Conservation (phyloP, 2,797 vertebrate species). For the Echeneis naucrates region DNA sequence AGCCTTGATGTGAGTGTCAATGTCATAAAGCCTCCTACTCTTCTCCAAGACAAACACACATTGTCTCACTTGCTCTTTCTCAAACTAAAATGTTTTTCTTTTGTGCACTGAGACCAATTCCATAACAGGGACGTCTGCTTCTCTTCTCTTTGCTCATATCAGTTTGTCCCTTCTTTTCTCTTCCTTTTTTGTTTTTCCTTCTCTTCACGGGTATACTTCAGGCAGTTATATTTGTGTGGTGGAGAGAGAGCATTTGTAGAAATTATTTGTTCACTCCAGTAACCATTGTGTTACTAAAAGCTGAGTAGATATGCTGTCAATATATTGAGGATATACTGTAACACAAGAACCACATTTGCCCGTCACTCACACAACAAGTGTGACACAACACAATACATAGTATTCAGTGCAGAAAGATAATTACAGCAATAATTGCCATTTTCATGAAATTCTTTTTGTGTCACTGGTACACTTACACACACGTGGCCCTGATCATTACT, state of each 20-base stretch:
- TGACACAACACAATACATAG: not conserved
- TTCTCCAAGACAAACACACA: constrained; percentile 26
- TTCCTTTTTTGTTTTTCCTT: not conserved
- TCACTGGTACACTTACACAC: constrained; percentile 39
- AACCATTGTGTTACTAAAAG: not conserved
- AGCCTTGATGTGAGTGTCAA: constrained; percentile 46
- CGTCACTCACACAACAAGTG: not conserved
- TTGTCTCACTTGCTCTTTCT: constrained; percentile 18
- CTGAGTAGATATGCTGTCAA: not conserved
- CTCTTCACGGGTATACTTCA: constrained; percentile 2
- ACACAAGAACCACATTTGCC: not conserved
- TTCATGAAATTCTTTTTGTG: constrained; percentile 30
- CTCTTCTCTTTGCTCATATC: not conserved
- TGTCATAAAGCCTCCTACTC: constrained; percentile 16
- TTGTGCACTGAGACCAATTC: constrained; percentile 2
- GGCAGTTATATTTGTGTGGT: not conserved
- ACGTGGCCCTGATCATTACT: constrained; percentile 71
- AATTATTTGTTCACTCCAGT: not conserved
- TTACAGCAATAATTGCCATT: constrained; percentile 29
- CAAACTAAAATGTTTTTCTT: constrained; percentile 14
- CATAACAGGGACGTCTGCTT: constrained; percentile 2
- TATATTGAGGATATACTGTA: not conserved
- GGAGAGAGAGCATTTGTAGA: not conserved
- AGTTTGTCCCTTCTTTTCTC: not conserved
- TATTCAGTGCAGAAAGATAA: constrained; percentile 16